phyloP scores from a whole-genome alignment of 2,888 invertebrate genomes.

The Dolomedes plantarius region DNA sequence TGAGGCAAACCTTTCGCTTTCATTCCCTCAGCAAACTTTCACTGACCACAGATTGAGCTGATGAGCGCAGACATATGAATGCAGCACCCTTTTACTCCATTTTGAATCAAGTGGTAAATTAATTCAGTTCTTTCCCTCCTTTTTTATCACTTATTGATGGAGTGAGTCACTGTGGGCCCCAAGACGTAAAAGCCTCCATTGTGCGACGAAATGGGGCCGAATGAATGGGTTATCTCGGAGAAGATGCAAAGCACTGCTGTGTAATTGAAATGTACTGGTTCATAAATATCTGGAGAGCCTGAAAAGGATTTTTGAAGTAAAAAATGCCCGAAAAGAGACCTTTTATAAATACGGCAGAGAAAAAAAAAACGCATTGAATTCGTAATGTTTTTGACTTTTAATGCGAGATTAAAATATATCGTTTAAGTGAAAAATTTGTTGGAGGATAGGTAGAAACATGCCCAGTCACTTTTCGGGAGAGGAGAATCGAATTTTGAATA shows the following conservation, averaged over 20 bases:
- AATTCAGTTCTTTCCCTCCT: constrained; percentile 4
- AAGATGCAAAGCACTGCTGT: neutral
- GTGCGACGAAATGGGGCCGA: neutral
- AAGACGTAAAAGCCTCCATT: constrained; percentile 2
- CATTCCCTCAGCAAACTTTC: neutral
- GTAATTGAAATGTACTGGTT: neutral
- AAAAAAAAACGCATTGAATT: too few species aligned
- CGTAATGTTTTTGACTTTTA: too few species aligned
- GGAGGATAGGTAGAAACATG: too few species aligned
- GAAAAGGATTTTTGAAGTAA: too few species aligned
- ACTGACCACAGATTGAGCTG: neutral
- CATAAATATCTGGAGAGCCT: neutral
- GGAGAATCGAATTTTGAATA: too few species aligned
- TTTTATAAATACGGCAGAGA: too few species aligned
- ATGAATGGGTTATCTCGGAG: neutral
- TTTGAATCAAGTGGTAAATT: constrained; percentile 9
- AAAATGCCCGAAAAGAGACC: too few species aligned
- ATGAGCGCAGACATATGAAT: neutral
- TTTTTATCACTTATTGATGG: constrained; percentile 9
- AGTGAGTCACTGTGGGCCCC: neutral
- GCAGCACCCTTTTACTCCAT: neutral
- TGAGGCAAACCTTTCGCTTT: neutral
- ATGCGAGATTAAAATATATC: too few species aligned
- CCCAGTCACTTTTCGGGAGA: too few species aligned
- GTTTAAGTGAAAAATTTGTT: too few species aligned